Evolutionary conservation across 2,888 invertebrate species (phyloP), one percentile per base, ranked within the genome.

Genomic region (Erpobdella octoculata): DNA sequence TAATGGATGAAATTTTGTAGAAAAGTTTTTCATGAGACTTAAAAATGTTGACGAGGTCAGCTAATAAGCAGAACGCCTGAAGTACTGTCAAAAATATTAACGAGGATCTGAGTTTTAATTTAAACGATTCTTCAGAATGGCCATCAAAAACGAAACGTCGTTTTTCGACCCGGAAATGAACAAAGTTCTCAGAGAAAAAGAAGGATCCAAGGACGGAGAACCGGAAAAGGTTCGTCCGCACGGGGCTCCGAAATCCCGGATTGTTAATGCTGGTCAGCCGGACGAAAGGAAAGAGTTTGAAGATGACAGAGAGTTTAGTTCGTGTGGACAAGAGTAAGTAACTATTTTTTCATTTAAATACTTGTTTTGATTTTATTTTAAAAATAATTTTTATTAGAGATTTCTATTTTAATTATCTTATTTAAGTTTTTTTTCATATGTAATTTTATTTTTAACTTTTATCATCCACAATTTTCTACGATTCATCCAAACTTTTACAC

Each of bases 241-340:
- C 18, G 15, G 46, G 48, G 21, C 25, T 31, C 28, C 58, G 21
- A 35, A 69, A 53, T 69, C 48, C 69, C 28, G n/a, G n/a, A 53
- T 53, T 28, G 8, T 53, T 8, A 69, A 21, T 58, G 31, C 3
- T 33, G 58, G 48, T 25, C 21, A 21, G 1, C 53, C 69, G 2
- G 58, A 58, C 3, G 69, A 69, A n/a, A 69, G 35, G 25, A 69
- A 69, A 25, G 46, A 48, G 28, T 69, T 53, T 31, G 18, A 48
- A 35, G 69, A 69, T 21, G 15, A 33, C 12, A 48, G 69, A 21
- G 58, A 58, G 58, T 69, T 69, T 53, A 41, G 46, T 58, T n/a
- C 21, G 12, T 69, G 69, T 53, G 69, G 69, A 8, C 31, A 9
- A 3, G 28, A 53, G 69, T 69, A 8, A 35, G 69, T 2, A n/a